Conservation (phyloP, 2,113 vertebrate species). For the Eublepharis macularius region DNA sequence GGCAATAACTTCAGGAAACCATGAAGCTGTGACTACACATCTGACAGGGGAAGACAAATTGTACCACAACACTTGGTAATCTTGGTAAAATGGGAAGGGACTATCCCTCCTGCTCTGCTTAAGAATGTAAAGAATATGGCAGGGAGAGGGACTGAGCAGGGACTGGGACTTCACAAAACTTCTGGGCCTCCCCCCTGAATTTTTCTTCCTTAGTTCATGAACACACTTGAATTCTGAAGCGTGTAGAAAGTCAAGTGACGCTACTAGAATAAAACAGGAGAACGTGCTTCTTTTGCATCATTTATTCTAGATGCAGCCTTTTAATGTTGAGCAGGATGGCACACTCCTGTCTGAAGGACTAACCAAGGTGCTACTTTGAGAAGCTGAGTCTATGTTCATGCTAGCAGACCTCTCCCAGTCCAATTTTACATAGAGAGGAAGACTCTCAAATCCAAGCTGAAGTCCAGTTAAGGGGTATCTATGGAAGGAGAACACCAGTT, state of each 20-base stretch:
- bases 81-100: background rate
- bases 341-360: background rate
- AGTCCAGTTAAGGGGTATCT: background rate
- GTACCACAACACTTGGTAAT: background rate
- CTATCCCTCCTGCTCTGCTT: background rate
- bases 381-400: background rate
- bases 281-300: background rate
- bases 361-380: background rate
- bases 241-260: background rate
- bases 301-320: background rate
- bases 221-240: background rate
- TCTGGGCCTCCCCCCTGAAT: background rate
- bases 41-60: background rate
- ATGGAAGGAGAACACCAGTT: background rate
- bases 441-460: background rate
- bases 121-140: background rate
- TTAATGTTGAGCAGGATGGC: background rate
- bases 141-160: no score
- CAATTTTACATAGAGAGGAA: background rate
- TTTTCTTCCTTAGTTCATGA: background rate
- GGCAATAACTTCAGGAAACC: background rate
- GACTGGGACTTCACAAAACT: background rate
- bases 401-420: background rate
- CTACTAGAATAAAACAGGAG: background rate
- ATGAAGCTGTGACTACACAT: background rate